phyloP scores from a whole-genome alignment of 2,797 vertebrate genomes.

The Melanotaenia maccullochi region DNA sequence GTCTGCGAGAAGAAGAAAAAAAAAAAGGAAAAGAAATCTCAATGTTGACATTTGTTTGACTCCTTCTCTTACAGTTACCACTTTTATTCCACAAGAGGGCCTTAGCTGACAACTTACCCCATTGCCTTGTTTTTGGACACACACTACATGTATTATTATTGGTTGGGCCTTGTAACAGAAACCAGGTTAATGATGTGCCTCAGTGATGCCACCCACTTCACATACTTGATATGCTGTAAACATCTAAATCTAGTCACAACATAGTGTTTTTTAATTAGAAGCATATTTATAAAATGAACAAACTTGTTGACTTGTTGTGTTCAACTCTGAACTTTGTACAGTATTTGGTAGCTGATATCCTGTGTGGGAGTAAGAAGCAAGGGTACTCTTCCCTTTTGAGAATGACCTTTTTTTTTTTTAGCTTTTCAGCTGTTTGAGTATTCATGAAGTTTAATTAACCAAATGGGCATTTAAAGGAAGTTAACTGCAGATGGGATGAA shows the following conservation, averaged over 20 bases:
- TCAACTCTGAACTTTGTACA: not conserved
- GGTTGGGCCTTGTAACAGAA: slow-evolving; percentile 28
- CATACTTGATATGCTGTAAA: slow-evolving; percentile 21
- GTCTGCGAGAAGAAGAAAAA: slow-evolving; percentile 64
- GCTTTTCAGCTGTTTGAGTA: slow-evolving; percentile 42
- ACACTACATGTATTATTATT: not conserved
- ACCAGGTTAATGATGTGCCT: slow-evolving; percentile 39
- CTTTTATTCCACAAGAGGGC: slow-evolving; percentile 49
- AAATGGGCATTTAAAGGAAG: slow-evolving; percentile 37
- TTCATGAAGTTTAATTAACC: slow-evolving; percentile 57
- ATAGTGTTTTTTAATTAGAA: not conserved
- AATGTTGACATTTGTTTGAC: slow-evolving; percentile 39
- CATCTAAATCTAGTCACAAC: not conserved
- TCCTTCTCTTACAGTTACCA: slow-evolving; percentile 3
- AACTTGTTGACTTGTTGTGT: not conserved
- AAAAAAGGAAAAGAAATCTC: not conserved
- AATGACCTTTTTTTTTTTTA: slow-evolving; percentile 22
- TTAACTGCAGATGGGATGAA: slow-evolving; percentile 6
- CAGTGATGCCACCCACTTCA: slow-evolving; percentile 4
- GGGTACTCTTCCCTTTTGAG: slow-evolving; percentile 21
- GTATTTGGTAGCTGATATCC: slow-evolving; percentile 7
- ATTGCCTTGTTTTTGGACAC: not conserved
- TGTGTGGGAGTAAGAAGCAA: slow-evolving; percentile 3
- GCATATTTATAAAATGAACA: not conserved
- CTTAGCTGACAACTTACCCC: slow-evolving; percentile 13